Percentiles rank a stretch among this genome's conserved stretches.
phyloP scores from a whole-genome alignment of 2,113 vertebrate species.

The Otolemur garnettii region DNA sequence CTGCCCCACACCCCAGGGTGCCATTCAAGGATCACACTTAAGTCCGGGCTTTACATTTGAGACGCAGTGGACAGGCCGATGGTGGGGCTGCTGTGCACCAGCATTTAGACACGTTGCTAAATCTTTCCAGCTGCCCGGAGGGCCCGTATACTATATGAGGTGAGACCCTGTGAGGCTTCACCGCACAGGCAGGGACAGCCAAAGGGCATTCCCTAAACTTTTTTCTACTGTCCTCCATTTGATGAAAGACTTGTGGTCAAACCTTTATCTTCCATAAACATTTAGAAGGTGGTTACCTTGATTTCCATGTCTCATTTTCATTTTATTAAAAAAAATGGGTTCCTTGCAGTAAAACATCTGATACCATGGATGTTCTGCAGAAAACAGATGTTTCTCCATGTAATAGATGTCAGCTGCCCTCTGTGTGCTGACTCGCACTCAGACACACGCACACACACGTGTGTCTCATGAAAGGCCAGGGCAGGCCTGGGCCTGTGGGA shows the following conservation, averaged over 20 bases:
- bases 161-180: conserved; percentile 88
- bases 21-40: conserved; percentile 78
- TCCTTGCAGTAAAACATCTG: conserved; percentile 86
- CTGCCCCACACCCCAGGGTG: conserved; percentile 78
- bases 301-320: conserved; percentile 88
- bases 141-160: conserved; percentile 86
- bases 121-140: conserved; percentile 88
- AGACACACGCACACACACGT: conserved; percentile 45
- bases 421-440: conserved; percentile 10
- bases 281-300: conserved; percentile 89
- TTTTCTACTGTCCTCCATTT: conserved; percentile 87
- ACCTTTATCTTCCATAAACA: conserved; percentile 89
- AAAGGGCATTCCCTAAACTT: conserved; percentile 86
- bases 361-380: conserved; percentile 86
- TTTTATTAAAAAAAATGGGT: conserved; percentile 85
- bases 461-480: conserved; percentile 57
- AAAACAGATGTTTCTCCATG: conserved; percentile 87
- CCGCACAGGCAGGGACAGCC: conserved; percentile 87
- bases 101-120: conserved; percentile 85
- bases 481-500: background rate
- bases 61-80: conserved; percentile 70
- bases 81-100: conserved; percentile 76
- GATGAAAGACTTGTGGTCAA: conserved; percentile 90
- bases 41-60: conserved; percentile 83
- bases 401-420: conserved; percentile 71